Percentiles rank a stretch among this genome's conserved stretches.
Evolutionary conservation across 1,140 invertebrate species (phyloP).

Genomic region (Drosophila eugracilis): DNA sequence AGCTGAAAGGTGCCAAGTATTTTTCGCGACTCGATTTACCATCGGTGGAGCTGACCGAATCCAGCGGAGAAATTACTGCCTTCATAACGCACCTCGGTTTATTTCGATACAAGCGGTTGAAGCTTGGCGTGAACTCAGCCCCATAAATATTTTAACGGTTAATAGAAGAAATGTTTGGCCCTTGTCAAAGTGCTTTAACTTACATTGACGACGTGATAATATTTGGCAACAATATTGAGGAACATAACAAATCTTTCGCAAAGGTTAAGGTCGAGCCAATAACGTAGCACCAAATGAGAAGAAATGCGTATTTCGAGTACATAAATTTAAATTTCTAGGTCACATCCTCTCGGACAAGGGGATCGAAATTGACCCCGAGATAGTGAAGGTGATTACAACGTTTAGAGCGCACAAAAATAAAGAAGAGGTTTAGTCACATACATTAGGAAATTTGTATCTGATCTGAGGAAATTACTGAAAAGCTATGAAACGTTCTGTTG

Average conservation of each 20-base stretch:
- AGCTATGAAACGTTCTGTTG: no score
- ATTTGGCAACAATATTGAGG: neutral
- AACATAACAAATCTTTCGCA: neutral
- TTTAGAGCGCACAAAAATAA: no score
- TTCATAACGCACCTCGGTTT: neutral
- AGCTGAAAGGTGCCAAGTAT: conserved; percentile 5
- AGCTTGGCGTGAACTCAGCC: conserved; percentile 17
- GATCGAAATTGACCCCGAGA: no score
- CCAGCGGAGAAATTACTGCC: conserved; percentile 1
- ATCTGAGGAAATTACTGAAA: neutral
- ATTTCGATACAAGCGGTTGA: conserved; percentile 19
- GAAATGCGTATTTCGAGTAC: neutral
- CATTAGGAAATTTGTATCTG: no score
- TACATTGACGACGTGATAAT: neutral
- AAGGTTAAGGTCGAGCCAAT: neutral
- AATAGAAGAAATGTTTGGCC: neutral
- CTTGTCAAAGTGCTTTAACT: neutral
- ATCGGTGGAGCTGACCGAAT: conserved; percentile 5
- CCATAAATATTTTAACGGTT: conserved; percentile 12
- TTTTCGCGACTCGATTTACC: no score
- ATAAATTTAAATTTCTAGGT: no score
- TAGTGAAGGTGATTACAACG: neutral
- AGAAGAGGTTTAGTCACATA: no score
- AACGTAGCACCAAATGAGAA: neutral
- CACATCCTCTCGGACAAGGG: no score